A percentile compares a stretch with the other conserved stretches of the same genome.
These are phyloP conservation scores for Corbicula japonica DNA, from an alignment of 2,888 invertebrate genomes.

Conservation along the genomic window DNA sequence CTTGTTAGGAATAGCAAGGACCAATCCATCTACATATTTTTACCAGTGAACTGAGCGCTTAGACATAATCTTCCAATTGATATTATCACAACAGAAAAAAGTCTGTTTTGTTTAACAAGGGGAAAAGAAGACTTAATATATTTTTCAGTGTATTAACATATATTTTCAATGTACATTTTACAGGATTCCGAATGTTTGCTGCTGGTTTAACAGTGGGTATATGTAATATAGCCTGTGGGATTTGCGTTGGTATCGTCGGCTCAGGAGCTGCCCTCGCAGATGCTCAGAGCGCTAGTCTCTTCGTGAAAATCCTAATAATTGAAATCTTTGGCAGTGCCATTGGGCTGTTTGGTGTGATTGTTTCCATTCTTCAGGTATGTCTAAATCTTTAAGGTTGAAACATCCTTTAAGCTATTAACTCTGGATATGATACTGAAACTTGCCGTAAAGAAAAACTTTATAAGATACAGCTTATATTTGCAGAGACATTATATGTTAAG, in stretches of 20 bases:
- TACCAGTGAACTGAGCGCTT: no score
- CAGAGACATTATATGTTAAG: neutral
- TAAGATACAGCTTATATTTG: neutral
- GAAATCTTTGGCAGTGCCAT: slow-evolving; percentile 99
- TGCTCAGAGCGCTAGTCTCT: slow-evolving; percentile 98
- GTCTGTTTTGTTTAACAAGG: no score
- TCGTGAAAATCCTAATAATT: slow-evolving; percentile 99
- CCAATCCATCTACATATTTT: no score
- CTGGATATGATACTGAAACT: neutral
- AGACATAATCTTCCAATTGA: no score
- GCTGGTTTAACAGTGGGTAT: slow-evolving; percentile 98
- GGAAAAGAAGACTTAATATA: no score
- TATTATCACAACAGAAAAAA: no score
- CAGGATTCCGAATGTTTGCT: slow-evolving; percentile 97
- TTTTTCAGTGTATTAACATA: no score
- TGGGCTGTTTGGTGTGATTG: slow-evolving; percentile 99
- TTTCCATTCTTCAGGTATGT: slow-evolving; percentile 91
- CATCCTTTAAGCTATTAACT: neutral
- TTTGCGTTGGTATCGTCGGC: slow-evolving; percentile 98
- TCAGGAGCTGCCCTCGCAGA: slow-evolving; percentile 99
- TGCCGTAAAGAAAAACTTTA: no score
- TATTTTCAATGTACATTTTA: slow-evolving; percentile 42
- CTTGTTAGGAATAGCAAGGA: no score
- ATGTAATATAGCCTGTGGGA: slow-evolving; percentile 98
- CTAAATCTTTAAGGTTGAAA: neutral